Percentiles rank a stretch among this genome's conserved stretches.
Conservation (phyloP, 2,888 invertebrate species). For the Ochropleura plecta region DNA sequence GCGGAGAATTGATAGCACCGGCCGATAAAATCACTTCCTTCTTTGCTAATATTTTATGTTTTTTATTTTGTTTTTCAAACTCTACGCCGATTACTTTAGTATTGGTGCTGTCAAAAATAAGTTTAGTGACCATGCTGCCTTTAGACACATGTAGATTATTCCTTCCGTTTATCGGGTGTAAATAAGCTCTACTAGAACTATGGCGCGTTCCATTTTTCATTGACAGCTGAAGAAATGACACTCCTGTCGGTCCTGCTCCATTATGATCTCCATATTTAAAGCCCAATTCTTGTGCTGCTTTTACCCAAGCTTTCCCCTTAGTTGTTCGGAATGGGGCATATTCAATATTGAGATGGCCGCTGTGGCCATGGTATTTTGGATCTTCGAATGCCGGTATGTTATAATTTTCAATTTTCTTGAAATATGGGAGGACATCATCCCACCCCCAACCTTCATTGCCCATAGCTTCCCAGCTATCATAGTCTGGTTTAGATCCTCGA, state of each 20-base stretch:
- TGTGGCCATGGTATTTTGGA: conserved; percentile 88
- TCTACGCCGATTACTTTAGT: conserved; percentile 91
- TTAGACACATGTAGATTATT: conserved; percentile 92
- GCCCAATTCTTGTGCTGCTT: conserved; percentile 91
- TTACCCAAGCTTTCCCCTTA: conserved; percentile 90
- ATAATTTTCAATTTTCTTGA: conserved; percentile 94
- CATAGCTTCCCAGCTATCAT: conserved; percentile 93
- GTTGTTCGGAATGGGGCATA: conserved; percentile 88
- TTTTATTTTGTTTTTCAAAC: conserved; percentile 88
- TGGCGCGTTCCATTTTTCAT: conserved; percentile 92
- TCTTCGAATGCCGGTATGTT: conserved; percentile 90
- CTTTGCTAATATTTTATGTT: conserved; percentile 90
- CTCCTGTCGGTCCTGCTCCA: conserved; percentile 91
- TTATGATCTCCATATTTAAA: conserved; percentile 91
- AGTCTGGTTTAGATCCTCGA: conserved; percentile 93
- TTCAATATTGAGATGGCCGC: conserved; percentile 91
- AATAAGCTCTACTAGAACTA: conserved; percentile 92
- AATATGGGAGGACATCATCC: conserved; percentile 93
- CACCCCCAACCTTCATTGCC: conserved; percentile 95
- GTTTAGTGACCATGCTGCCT: conserved; percentile 90
- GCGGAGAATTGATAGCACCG: conserved; percentile 94
- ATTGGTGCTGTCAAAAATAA: conserved; percentile 89
- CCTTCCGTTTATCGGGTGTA: conserved; percentile 90
- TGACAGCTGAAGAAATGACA: conserved; percentile 91
- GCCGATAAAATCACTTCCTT: conserved; percentile 94